These are phyloP conservation scores for Cranoglanis bouderius DNA, from an alignment of 2,113 vertebrate species.

Conservation along the genomic window DNA sequence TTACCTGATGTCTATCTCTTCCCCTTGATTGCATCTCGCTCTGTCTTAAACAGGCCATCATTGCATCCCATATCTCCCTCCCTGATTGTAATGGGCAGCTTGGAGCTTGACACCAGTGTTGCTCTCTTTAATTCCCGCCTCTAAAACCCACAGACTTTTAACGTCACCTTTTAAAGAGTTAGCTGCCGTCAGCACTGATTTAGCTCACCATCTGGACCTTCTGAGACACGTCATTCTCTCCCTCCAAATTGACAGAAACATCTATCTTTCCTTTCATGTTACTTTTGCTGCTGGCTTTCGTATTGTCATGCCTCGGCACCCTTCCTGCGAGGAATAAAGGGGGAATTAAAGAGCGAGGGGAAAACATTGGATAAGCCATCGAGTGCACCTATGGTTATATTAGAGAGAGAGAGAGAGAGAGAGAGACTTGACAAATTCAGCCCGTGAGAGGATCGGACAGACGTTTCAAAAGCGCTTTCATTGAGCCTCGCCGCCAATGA, in stretches of 20 bases:
- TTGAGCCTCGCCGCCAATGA: background rate
- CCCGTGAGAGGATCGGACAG: slow-evolving; percentile 5
- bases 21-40: slow-evolving; percentile 5
- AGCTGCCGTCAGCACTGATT: slow-evolving; percentile 75
- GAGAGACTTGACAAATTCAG: slow-evolving; percentile 36
- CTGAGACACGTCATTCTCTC: slow-evolving; percentile 68
- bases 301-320: slow-evolving; percentile 44
- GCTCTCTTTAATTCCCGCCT: slow-evolving; percentile 71
- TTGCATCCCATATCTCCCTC: slow-evolving; percentile 53
- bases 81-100: slow-evolving; percentile 74
- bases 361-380: slow-evolving; percentile 40
- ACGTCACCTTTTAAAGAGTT: slow-evolving; percentile 70
- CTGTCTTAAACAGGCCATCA: slow-evolving; percentile 31
- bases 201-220: slow-evolving; percentile 68
- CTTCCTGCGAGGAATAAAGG: slow-evolving; percentile 8
- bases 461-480: slow-evolving; percentile 32
- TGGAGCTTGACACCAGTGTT: slow-evolving; percentile 43
- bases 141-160: slow-evolving; percentile 74
- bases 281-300: slow-evolving; percentile 56
- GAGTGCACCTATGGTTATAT: slow-evolving; percentile 1
- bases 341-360: slow-evolving; percentile 42
- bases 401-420: slow-evolving; percentile 44
- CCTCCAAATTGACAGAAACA: slow-evolving; percentile 72
- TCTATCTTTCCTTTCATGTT: slow-evolving; percentile 66
- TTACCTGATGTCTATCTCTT: slow-evolving; percentile 24